Evolutionary conservation across 35 echinoderm and acorn worm species (phyloP).

Genomic region (Ophiothrix spiculata): DNA sequence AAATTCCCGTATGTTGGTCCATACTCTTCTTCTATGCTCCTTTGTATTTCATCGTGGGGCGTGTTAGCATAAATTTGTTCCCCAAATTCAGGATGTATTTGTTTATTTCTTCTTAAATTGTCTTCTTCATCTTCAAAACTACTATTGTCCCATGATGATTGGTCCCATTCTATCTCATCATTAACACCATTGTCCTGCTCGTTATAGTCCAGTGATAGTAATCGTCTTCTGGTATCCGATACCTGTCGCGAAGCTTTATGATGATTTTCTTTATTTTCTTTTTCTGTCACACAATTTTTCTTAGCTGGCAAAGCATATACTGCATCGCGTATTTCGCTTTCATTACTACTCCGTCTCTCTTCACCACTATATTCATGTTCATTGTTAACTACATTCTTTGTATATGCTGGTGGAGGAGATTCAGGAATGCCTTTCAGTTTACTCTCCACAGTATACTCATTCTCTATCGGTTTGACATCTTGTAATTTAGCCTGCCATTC

Average conservation of each 20-base stretch:
- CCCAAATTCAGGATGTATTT: neutral
- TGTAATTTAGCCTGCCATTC: slow-evolving; percentile 6
- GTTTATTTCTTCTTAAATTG: neutral
- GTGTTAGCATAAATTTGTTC: neutral
- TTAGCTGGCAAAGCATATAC: neutral
- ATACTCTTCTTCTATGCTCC: neutral
- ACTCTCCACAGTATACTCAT: neutral
- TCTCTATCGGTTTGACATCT: neutral
- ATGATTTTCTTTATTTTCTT: neutral
- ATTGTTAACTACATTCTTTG: neutral
- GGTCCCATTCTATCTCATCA: slow-evolving; percentile 1
- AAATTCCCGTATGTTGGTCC: neutral
- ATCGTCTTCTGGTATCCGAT: neutral
- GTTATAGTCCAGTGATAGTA: neutral
- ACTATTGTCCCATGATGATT: slow-evolving; percentile 3
- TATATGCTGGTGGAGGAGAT: neutral
- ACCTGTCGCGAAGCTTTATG: neutral
- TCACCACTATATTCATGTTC: neutral
- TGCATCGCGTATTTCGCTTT: neutral
- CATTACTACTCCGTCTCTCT: neutral
- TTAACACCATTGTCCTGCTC: neutral
- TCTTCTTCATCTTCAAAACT: slow-evolving; percentile 1
- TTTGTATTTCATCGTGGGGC: neutral
- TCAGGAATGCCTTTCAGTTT: neutral
- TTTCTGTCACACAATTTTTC: neutral